These are phyloP conservation scores for Salvelinus sp. DNA, from an alignment of 2,113 vertebrate species.

Conservation along the genomic window DNA sequence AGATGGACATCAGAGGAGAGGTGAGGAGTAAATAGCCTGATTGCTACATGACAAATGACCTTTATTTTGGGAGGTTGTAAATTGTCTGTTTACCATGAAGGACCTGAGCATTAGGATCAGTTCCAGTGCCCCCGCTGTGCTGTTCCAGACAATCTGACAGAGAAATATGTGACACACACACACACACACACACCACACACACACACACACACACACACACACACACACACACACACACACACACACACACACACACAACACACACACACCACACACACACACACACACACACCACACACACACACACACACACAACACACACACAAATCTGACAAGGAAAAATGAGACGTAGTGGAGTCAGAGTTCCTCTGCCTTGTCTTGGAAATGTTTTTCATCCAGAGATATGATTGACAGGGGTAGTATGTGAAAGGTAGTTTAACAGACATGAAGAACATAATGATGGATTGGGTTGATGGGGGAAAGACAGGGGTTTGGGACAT, in stretches of 20 bases:
- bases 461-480: conserved; percentile 39
- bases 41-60: conserved; percentile 64
- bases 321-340: background rate
- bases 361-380: conserved; percentile 13
- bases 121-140: conserved; percentile 44
- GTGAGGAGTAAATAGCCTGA: conserved; percentile 51
- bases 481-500: conserved; percentile 51
- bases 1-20: conserved; percentile 54
- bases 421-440: conserved; percentile 44
- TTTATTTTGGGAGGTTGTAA: conserved; percentile 49
- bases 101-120: conserved; percentile 47
- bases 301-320: too few relatives aligned
- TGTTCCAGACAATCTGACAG: conserved; percentile 21
- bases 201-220: too few relatives aligned
- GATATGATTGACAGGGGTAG: conserved; percentile 59
- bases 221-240: too few relatives aligned
- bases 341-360: conserved; percentile 19
- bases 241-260: too few relatives aligned
- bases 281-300: too few relatives aligned
- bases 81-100: conserved; percentile 57
- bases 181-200: too few relatives aligned
- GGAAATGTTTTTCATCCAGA: conserved; percentile 26
- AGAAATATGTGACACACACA: background rate
- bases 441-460: conserved; percentile 48
- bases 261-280: too few relatives aligned